These are phyloP conservation scores for Clunio marinus DNA, from an alignment of 2,888 invertebrate genomes.

Conservation along the genomic window DNA sequence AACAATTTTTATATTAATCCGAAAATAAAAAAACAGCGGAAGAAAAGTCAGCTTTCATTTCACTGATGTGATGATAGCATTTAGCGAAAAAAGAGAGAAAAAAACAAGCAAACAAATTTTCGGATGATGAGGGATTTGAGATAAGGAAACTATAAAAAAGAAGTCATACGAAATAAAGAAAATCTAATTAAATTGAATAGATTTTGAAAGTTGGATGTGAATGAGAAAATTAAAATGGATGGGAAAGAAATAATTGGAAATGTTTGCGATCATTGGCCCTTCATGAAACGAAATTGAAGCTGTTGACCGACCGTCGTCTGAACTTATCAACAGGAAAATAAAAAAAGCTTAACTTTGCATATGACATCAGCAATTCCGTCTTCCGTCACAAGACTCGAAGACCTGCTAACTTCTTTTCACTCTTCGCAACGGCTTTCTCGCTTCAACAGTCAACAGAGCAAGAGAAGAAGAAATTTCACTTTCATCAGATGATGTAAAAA, in stretches of 20 bases:
- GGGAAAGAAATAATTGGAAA: too few species aligned
- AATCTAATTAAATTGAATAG: conserved; percentile 18
- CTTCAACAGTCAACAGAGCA: background rate
- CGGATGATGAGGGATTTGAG: background rate
- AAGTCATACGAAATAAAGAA: conserved; percentile 7
- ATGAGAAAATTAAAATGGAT: too few species aligned
- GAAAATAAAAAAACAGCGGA: background rate
- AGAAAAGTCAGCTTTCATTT: conserved; percentile 18
- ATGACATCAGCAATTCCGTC: conserved; percentile 5
- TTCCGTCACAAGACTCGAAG: background rate
- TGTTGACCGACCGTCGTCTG: too few species aligned
- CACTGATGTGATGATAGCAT: conserved; percentile 17
- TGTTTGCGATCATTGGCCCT: too few species aligned
- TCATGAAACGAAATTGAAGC: too few species aligned
- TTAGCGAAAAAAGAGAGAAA: background rate
- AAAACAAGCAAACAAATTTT: too few species aligned
- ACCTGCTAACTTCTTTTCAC: background rate
- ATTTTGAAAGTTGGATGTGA: background rate
- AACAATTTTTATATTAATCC: too few species aligned
- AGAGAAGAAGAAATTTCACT: conserved; percentile 27
- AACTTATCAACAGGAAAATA: too few species aligned
- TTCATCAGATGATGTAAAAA: conserved; percentile 20
- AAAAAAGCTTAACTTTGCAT: too few species aligned
- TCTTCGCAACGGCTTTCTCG: conserved; percentile 7
- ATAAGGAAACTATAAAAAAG: conserved; percentile 15